Conservation (phyloP, 2,888 invertebrate species). For the Nemapogon koenigi region DNA sequence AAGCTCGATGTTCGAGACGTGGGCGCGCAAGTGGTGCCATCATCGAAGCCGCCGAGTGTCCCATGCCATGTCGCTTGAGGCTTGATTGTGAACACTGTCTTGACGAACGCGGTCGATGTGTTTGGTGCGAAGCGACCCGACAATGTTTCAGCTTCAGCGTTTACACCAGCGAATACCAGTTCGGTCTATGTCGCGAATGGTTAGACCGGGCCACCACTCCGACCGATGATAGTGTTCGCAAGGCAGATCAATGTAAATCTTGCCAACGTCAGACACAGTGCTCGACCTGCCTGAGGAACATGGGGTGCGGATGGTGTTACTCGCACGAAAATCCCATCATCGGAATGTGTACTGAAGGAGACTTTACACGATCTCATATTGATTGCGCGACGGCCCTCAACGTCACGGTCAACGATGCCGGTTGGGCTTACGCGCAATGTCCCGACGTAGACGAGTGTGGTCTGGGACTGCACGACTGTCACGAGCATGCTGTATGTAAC, state of each 20-base stretch:
- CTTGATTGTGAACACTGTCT: constrained; percentile 82
- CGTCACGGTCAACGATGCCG: constrained; percentile 67
- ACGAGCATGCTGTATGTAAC: constrained; percentile 88
- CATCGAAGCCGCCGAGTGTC: constrained; percentile 69
- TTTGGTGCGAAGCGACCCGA: constrained; percentile 93
- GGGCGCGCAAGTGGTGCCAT: constrained; percentile 77
- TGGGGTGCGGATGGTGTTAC: constrained; percentile 96
- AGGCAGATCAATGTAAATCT: constrained; percentile 78
- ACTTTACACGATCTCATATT: constrained; percentile 79
- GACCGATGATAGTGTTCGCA: constrained; percentile 31
- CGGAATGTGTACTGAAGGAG: constrained; percentile 85
- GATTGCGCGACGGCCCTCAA: constrained; percentile 75
- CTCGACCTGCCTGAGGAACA: constrained; percentile 78
- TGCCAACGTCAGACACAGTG: constrained; percentile 80
- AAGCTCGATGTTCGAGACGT: constrained; percentile 83
- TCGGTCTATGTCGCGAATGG: constrained; percentile 93
- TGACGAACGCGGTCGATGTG: constrained; percentile 86
- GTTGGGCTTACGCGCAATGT: constrained; percentile 92
- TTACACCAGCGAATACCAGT: constrained; percentile 92
- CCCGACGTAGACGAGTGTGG: constrained; percentile 95
- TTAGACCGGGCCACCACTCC: constrained; percentile 77
- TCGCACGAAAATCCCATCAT: constrained; percentile 86
- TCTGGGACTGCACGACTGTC: constrained; percentile 87
- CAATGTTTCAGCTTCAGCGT: constrained; percentile 96
- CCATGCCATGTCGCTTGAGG: constrained; percentile 80